Base-by-base conservation (phyloP, 2,113 vertebrate species). In the Pituophis catenifer region DNA sequence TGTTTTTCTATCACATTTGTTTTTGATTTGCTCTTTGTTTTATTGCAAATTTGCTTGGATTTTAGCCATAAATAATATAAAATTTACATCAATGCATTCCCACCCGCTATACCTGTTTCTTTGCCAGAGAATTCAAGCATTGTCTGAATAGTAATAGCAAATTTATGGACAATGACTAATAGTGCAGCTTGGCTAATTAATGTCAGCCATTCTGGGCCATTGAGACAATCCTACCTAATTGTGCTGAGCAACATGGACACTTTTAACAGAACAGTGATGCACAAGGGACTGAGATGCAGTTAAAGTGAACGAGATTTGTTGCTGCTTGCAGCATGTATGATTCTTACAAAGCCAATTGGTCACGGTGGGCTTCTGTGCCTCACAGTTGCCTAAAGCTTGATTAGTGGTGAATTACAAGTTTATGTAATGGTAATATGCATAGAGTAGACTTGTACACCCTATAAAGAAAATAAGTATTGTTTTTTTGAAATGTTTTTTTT, bases 161-260 rank as follows among this genome's bases (percentile, higher is more conserved):
- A 96, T 96, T 97, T 97, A 96, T 88, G 94, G 94, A 90, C 95
- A 97, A 97, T 97, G 96, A 97, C 96, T 97, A 98, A 98, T 97
- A 97, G 96, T 87, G 91, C 95, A 95, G 96, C 97, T 96, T 89
- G 96, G 96, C 96, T 98, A 98, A 98, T 98, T 98, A 98, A 97
- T 97, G 97, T 96, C 92, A 96, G 97, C 97, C 96, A 97, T 93
- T 95, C 94, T 94, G 94, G 94, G 94, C 96, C 94, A 96, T 95
- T 96, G 96, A 97, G 97, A 97, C 96, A 98, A 97, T 98, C 97
- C 96, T 94, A 94, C 94, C 92, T 97, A 97, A 97, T 96, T 97
- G 95, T 96, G 96, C 96, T 96, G 97, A 97, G 95, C 91, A 93
- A 87, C 93, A 92, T 90, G 95, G 93, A 96, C 94, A 94, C 96